A percentile compares a stretch with the other conserved stretches of the same genome.
Conservation (phyloP, 92 coral and sea anemone species). For the Pocillopora meandrina region DNA sequence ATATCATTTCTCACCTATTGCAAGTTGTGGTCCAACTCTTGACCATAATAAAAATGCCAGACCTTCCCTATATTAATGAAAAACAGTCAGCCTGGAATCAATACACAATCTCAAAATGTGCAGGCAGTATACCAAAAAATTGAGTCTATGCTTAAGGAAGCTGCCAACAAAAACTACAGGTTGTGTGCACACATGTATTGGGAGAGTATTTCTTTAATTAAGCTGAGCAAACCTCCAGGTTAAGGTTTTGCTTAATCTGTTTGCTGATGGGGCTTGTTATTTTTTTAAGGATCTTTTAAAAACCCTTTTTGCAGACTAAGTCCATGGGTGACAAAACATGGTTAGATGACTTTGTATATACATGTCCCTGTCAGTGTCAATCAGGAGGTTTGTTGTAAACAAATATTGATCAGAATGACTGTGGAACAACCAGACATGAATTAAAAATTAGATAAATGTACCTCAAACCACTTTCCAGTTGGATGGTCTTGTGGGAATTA, state of each 20-base stretch:
- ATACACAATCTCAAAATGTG: background rate
- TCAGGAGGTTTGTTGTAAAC: no score
- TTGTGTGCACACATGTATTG: background rate
- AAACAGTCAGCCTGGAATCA: background rate
- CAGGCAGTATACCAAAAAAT: background rate
- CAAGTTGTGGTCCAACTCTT: conserved; percentile 93
- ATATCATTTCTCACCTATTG: conserved; percentile 70
- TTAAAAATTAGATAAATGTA: conserved; percentile 14
- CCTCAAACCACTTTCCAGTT: conserved; percentile 98
- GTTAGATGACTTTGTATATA: no score
- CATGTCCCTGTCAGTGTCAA: no score
- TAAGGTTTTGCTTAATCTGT: no score
- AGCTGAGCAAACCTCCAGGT: no score
- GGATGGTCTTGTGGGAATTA: conserved; percentile 85
- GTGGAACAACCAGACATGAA: no score
- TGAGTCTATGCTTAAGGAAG: background rate
- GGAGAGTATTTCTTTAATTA: no score
- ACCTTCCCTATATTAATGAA: conserved; percentile 71
- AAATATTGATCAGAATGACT: no score
- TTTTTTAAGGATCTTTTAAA: no score
- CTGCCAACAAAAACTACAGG: background rate
- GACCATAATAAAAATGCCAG: conserved; percentile 94
- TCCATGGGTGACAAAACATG: no score
- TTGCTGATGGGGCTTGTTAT: no score
- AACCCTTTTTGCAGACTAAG: no score